A percentile compares a stretch with the other conserved stretches of the same genome.
These are phyloP conservation scores for Drosophila kanekoi DNA, from an alignment of 2,888 invertebrate species.

Conservation along the genomic window DNA sequence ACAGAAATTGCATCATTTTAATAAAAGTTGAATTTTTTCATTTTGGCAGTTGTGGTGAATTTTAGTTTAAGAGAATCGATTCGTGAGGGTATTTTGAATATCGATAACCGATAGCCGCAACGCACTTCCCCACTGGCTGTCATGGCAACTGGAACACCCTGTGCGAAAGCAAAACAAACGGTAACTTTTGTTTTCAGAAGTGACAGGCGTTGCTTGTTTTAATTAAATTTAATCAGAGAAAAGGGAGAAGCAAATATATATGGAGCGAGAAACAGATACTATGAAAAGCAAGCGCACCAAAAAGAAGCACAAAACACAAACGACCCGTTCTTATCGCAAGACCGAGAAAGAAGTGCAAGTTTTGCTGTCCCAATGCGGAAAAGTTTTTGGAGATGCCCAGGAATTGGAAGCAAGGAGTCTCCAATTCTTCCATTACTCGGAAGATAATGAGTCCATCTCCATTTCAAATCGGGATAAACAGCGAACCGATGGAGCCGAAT, in stretches of 20 bases:
- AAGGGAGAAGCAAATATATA: background rate
- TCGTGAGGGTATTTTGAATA: background rate
- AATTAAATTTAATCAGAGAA: background rate
- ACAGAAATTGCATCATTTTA: too few relatives aligned
- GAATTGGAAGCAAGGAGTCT: conserved; percentile 56
- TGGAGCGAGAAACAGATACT: conserved; percentile 15
- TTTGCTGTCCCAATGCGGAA: conserved; percentile 54
- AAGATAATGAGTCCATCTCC: background rate
- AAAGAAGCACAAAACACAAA: conserved; percentile 69
- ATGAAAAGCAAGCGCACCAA: conserved; percentile 24
- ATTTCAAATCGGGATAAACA: background rate
- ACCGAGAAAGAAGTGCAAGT: conserved; percentile 77
- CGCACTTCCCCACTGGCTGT: background rate
- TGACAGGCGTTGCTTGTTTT: background rate
- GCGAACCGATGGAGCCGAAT: background rate
- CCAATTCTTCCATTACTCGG: conserved; percentile 68
- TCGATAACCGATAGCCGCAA: background rate
- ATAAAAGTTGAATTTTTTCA: conserved; percentile 3
- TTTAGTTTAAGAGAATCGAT: background rate
- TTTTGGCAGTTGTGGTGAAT: conserved; percentile 1
- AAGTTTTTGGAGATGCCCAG: conserved; percentile 3
- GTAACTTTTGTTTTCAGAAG: conserved; percentile 10
- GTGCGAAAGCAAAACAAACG: conserved; percentile 38
- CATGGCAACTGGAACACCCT: conserved; percentile 33
- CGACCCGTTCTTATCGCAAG: conserved; percentile 73